Evolutionary conservation across 2,888 invertebrate species (phyloP).

Genomic region (Gastrophysa polygoni): DNA sequence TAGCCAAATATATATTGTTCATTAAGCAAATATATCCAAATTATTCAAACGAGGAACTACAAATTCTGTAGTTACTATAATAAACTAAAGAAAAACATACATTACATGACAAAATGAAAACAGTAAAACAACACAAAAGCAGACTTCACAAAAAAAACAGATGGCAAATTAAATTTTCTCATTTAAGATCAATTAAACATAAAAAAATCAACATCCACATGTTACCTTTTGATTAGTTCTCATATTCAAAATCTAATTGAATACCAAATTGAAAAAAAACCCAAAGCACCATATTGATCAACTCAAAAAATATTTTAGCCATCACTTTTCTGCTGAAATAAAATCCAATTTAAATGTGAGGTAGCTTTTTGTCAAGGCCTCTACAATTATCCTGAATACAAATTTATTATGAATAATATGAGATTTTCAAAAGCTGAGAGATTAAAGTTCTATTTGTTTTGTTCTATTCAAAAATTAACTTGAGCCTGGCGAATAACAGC

Average conservation of each 20-base stretch:
- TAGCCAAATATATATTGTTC: not conserved
- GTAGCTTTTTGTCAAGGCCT: not conserved
- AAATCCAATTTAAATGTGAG: not conserved
- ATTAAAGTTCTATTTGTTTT: no score
- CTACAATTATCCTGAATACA: not conserved
- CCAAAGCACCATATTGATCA: not conserved
- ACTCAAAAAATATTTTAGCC: not conserved
- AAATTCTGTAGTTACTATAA: no score
- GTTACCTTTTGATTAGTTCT: no score
- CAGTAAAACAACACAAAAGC: not conserved
- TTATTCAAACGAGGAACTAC: not conserved
- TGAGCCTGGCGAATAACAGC: no score
- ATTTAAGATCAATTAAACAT: not conserved
- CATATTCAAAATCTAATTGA: not conserved
- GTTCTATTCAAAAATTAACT: no score
- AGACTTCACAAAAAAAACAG: not conserved
- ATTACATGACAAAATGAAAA: not conserved
- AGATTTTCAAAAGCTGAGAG: no score
- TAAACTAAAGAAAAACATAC: not conserved
- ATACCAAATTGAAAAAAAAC: not conserved
- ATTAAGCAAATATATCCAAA: not conserved
- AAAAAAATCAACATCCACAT: not conserved
- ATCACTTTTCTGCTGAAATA: not conserved
- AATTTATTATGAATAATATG: not conserved
- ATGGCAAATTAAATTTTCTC: not conserved